Evolutionary conservation across 2,113 vertebrate genomes (phyloP).

Genomic region (Oriolus oriolus): DNA sequence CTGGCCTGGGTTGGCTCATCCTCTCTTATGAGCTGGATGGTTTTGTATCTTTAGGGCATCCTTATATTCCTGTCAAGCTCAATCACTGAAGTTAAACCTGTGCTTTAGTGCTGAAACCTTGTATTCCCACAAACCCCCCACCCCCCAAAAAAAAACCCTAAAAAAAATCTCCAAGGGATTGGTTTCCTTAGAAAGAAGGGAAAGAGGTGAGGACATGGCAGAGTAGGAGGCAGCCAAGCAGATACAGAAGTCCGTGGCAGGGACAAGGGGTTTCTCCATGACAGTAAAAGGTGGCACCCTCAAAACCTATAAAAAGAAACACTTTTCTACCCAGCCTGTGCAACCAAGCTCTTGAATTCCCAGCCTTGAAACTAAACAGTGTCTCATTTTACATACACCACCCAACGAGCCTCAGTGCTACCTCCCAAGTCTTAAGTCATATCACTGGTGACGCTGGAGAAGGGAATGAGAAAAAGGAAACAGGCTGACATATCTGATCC

Average conservation of each 20-base stretch:
- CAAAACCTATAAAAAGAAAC: not conserved
- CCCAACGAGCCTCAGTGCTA: conserved; percentile 13
- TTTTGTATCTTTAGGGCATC: not conserved
- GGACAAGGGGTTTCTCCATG: not conserved
- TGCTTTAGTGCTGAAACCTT: not conserved
- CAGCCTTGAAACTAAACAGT: conserved; percentile 4
- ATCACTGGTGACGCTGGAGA: conserved; percentile 30
- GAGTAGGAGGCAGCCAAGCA: not conserved
- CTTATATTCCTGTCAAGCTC: not conserved
- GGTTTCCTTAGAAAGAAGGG: not conserved
- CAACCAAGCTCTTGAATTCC: not conserved
- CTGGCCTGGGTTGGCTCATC: not conserved
- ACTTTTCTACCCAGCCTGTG: not conserved
- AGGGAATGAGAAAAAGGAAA: conserved; percentile 54
- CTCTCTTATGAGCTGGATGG: not conserved
- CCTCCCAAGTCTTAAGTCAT: conserved; percentile 47
- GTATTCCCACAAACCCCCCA: not conserved
- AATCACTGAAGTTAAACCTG: not conserved
- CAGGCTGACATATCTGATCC: conserved; percentile 2
- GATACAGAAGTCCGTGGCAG: not conserved
- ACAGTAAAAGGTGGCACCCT: not conserved
- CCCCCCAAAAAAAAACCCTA: not conserved
- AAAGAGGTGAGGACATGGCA: not conserved
- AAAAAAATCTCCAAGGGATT: not conserved
- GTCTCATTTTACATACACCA: conserved; percentile 32